Evolutionary conservation across 1,140 invertebrate species (phyloP).

Genomic region (Aphidius gifuensis): DNA sequence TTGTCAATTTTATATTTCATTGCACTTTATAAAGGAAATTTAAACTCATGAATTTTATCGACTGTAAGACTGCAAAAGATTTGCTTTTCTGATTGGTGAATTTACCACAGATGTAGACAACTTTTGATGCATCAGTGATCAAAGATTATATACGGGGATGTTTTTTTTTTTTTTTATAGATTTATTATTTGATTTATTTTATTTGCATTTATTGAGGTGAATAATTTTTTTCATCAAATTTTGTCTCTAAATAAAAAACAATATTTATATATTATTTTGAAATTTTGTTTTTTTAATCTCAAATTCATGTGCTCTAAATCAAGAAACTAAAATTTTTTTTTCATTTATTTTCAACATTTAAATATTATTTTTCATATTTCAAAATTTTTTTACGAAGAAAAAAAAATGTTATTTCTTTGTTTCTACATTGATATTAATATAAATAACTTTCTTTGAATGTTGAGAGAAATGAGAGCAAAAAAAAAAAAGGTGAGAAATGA

Average conservation of each 20-base stretch:
- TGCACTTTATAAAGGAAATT: constrained; percentile 17
- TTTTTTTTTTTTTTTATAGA: constrained; percentile 41
- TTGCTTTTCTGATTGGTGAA: constrained; percentile 53
- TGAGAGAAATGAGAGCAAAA: neutral
- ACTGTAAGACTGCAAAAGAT: constrained; percentile 38
- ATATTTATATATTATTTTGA: too few species aligned
- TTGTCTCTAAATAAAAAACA: neutral
- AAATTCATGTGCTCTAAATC: too few species aligned
- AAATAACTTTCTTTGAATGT: too few species aligned
- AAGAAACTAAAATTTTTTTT: too few species aligned
- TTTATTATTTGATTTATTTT: constrained; percentile 53
- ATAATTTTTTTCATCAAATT: constrained; percentile 33
- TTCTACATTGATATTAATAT: too few species aligned
- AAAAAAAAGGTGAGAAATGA: constrained; percentile 7
- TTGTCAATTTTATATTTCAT: too few species aligned
- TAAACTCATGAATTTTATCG: constrained; percentile 17
- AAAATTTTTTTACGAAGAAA: neutral
- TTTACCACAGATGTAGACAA: constrained; percentile 37
- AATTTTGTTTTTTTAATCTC: too few species aligned
- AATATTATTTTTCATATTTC: too few species aligned
- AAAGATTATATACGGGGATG: constrained; percentile 44
- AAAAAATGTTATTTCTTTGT: neutral
- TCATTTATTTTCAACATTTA: too few species aligned
- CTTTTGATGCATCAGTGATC: constrained; percentile 51
- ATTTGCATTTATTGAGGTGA: constrained; percentile 44